Percentiles rank a stretch among this genome's conserved stretches.
These are phyloP conservation scores for Cacoxenus indagator DNA, from an alignment of 2,888 invertebrate genomes.

Conservation along the genomic window DNA sequence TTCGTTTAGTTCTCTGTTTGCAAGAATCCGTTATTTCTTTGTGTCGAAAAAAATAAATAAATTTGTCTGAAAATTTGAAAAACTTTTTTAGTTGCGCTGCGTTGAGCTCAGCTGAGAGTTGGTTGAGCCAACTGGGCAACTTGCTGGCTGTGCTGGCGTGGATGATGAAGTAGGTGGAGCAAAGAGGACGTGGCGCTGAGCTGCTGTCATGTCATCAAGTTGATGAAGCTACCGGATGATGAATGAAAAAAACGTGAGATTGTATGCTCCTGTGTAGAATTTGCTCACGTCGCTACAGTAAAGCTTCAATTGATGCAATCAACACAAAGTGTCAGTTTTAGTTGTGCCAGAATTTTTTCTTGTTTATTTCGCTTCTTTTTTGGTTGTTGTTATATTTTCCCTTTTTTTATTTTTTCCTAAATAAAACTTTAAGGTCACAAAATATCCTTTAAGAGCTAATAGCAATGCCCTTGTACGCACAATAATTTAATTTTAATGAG, in stretches of 20 bases:
- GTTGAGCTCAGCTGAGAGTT: not conserved
- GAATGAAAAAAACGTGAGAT: constrained; percentile 43
- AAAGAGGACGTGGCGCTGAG: not conserved
- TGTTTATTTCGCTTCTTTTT: not conserved
- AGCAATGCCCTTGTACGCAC: not conserved
- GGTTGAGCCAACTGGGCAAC: not conserved
- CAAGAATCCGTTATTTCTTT: constrained; percentile 62
- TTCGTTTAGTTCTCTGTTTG: constrained; percentile 63
- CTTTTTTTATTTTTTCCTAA: not conserved
- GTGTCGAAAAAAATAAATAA: constrained; percentile 45
- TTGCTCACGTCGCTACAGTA: constrained; percentile 49
- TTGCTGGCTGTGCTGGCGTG: not conserved
- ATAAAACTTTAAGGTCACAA: not conserved
- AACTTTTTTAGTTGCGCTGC: constrained; percentile 11
- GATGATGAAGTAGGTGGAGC: constrained; percentile 19
- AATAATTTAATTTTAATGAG: constrained; percentile 17
- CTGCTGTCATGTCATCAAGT: constrained; percentile 60
- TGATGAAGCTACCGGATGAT: constrained; percentile 64
- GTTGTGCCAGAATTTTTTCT: constrained; percentile 29
- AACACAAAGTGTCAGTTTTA: constrained; percentile 60
- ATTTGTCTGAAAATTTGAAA: constrained; percentile 61
- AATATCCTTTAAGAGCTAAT: not conserved
- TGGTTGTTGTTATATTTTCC: too few relatives aligned
- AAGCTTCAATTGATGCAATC: constrained; percentile 63
- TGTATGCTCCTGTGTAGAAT: not conserved